Evolutionary conservation across 2,888 invertebrate genomes (phyloP).

Genomic region (Sceliomorpha sp.): DNA sequence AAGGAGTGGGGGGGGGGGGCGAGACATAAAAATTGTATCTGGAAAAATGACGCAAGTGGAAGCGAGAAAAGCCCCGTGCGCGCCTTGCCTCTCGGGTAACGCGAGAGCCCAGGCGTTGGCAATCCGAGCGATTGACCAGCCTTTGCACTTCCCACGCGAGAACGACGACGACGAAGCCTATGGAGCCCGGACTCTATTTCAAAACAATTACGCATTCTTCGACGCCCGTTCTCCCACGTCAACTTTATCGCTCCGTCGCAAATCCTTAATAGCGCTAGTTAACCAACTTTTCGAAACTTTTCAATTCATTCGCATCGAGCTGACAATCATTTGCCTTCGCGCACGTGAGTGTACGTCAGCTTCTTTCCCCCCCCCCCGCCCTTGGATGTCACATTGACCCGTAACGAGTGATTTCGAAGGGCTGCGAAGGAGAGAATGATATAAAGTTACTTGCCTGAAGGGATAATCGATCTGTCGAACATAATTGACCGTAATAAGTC

Average conservation of each 20-base stretch:
- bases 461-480: conserved; percentile 62
- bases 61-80: too few species aligned
- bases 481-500: conserved; percentile 63
- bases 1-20: too few species aligned
- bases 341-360: too few species aligned
- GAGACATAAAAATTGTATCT: too few species aligned
- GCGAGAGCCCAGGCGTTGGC: conserved; percentile 56
- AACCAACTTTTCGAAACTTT: conserved; percentile 46
- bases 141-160: conserved; percentile 73
- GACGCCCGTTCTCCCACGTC: conserved; percentile 69
- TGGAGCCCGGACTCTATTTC: conserved; percentile 64
- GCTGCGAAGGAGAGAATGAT: conserved; percentile 43
- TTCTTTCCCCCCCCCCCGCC: too few species aligned
- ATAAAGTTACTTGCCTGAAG: conserved; percentile 61
- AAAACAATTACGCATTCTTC: conserved; percentile 74
- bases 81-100: too few species aligned
- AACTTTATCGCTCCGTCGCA: conserved; percentile 49
- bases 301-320: conserved; percentile 8
- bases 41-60: too few species aligned
- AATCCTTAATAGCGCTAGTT: conserved; percentile 36
- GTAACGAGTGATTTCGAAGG: conserved; percentile 2
- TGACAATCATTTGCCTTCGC: conserved; percentile 12
- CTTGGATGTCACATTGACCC: too few species aligned
- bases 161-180: conserved; percentile 62
- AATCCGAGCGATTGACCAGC: conserved; percentile 57